These are phyloP conservation scores for Micronycteris hirsuta DNA, from an alignment of 2,113 vertebrate genomes.

Conservation along the genomic window DNA sequence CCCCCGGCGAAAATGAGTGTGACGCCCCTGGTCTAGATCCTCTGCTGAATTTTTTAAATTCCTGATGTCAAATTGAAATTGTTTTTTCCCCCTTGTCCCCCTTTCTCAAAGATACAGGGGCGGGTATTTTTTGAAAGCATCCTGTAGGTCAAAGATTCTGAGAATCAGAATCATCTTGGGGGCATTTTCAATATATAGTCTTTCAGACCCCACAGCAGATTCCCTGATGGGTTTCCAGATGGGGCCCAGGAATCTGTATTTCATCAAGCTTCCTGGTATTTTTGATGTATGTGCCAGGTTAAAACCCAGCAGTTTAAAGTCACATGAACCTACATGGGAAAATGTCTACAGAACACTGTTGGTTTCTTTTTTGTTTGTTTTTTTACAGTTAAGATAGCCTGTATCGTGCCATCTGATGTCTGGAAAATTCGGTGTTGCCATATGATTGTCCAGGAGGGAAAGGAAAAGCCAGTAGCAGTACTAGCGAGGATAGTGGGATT, in stretches of 20 bases:
- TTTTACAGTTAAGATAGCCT: background rate
- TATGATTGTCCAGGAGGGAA: background rate
- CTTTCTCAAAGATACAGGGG: background rate
- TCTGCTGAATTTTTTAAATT: background rate
- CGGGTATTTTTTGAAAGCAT: background rate
- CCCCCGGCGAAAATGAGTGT: too few species aligned
- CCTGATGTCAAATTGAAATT: background rate
- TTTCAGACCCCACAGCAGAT: background rate
- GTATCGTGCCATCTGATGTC: background rate
- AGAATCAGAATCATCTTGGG: background rate
- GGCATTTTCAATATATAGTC: background rate
- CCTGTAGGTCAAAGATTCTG: background rate
- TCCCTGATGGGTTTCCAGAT: fast-evolving
- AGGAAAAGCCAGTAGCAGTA: too few species aligned
- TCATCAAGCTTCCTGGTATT: background rate
- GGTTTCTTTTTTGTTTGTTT: too few species aligned
- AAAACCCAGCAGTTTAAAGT: background rate
- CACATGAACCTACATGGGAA: background rate
- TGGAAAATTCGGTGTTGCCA: background rate
- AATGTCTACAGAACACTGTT: background rate
- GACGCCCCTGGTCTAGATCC: background rate
- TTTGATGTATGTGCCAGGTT: too few species aligned
- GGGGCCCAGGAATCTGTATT: background rate
- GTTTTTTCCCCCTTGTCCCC: background rate
- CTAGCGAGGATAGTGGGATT: background rate